Evolutionary conservation across 2,797 vertebrate genomes (phyloP).

Genomic region (Microctenopoma lineatum): DNA sequence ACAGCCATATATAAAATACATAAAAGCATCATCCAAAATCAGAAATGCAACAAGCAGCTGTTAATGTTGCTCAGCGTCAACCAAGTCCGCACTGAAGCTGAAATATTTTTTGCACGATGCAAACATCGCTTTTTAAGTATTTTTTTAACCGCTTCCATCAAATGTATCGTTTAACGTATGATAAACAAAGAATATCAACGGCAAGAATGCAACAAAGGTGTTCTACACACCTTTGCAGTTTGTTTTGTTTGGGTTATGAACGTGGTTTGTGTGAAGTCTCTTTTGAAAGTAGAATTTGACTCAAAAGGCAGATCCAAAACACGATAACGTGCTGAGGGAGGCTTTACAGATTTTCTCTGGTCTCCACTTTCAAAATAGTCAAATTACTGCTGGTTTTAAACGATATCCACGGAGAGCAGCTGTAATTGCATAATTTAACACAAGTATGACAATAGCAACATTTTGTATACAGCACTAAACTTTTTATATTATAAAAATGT

Average conservation of each 20-base stretch:
- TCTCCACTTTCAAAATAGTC: conserved; percentile 12
- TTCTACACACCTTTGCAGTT: background rate
- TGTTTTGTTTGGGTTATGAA: background rate
- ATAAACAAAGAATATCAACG: background rate
- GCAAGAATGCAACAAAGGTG: too few relatives aligned
- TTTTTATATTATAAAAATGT: background rate
- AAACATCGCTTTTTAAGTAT: too few relatives aligned
- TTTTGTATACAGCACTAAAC: background rate
- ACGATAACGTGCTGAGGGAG: background rate
- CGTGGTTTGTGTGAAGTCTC: background rate
- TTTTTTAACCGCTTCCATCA: too few relatives aligned
- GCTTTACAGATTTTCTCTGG: conserved; percentile 1
- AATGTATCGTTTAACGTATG: too few relatives aligned
- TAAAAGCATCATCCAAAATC: background rate
- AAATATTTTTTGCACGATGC: too few relatives aligned
- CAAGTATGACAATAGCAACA: background rate
- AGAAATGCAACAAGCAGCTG: background rate
- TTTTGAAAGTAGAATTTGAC: conserved; percentile 2
- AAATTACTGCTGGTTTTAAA: background rate
- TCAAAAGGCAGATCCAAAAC: conserved; percentile 29
- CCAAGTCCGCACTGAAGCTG: too few relatives aligned
- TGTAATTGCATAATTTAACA: conserved; percentile 15
- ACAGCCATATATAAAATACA: background rate
- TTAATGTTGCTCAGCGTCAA: background rate
- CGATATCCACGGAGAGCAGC: conserved; percentile 4